Evolutionary conservation across 2,888 invertebrate species (phyloP).

Genomic region (Heliconius ismenius): DNA sequence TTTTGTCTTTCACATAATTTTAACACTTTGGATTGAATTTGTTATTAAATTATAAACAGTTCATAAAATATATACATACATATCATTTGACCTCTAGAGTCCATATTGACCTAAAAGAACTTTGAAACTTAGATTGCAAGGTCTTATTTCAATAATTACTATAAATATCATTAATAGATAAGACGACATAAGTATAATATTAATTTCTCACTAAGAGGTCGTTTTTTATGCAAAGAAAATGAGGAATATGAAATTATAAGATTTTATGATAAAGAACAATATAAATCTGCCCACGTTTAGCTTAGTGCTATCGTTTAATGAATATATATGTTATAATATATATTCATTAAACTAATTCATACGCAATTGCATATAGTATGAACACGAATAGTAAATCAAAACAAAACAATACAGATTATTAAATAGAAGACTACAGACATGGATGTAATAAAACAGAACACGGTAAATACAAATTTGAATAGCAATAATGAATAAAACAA

Average conservation of each 20-base stretch:
- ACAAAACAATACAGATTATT: neutral
- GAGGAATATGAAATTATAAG: neutral
- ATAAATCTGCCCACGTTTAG: neutral
- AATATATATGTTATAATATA: no score
- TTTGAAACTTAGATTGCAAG: conserved; percentile 34
- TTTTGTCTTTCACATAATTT: neutral
- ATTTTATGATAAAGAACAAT: neutral
- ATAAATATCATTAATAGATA: conserved; percentile 22
- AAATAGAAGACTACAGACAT: no score
- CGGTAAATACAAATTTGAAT: neutral
- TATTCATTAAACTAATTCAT: no score
- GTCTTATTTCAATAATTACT: conserved; percentile 5
- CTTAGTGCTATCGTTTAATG: no score
- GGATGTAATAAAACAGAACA: neutral
- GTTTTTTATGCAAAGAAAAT: neutral
- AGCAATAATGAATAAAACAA: neutral
- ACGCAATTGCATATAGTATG: neutral
- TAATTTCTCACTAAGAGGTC: neutral
- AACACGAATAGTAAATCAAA: neutral
- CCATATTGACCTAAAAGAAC: conserved; percentile 30
- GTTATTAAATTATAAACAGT: neutral
- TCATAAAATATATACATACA: neutral
- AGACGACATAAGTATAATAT: neutral
- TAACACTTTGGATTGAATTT: neutral
- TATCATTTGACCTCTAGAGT: conserved; percentile 29